A percentile compares a stretch with the other conserved stretches of the same genome.
Evolutionary conservation across 2,888 invertebrate species (phyloP).

Genomic region (Aleiodes leptofemur): DNA sequence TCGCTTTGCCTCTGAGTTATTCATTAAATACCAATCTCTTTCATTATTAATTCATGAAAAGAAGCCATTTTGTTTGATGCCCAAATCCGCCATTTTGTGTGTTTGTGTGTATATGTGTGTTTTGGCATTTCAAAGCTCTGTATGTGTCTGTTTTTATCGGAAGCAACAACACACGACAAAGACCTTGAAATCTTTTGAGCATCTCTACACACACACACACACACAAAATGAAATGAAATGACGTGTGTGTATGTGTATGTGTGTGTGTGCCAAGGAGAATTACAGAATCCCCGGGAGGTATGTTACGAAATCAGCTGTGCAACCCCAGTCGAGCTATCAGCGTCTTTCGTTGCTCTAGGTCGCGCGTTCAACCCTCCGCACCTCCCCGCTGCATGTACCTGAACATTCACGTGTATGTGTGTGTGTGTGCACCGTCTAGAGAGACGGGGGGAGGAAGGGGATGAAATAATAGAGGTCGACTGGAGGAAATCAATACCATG

Average conservation of each 20-base stretch:
- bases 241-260: neutral
- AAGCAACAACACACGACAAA: too few relatives aligned
- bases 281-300: constrained; percentile 51
- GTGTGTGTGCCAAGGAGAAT: constrained; percentile 43
- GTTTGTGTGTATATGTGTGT: too few relatives aligned
- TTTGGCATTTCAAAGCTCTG: too few relatives aligned
- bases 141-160: too few relatives aligned
- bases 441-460: neutral
- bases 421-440: neutral
- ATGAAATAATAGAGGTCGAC: neutral
- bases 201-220: too few relatives aligned
- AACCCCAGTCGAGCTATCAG: constrained; percentile 4
- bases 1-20: neutral
- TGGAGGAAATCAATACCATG: constrained; percentile 14
- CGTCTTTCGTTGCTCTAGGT: constrained; percentile 40
- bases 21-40: neutral
- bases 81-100: too few relatives aligned
- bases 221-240: too few relatives aligned
- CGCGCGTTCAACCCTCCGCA: constrained; percentile 22
- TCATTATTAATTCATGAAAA: too few relatives aligned
- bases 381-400: neutral
- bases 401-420: neutral
- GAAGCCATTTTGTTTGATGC: too few relatives aligned
- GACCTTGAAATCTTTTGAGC: too few relatives aligned
- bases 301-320: constrained; percentile 65